Evolutionary conservation across 2,888 invertebrate genomes (phyloP).

Genomic region (Anorthoa munda): DNA sequence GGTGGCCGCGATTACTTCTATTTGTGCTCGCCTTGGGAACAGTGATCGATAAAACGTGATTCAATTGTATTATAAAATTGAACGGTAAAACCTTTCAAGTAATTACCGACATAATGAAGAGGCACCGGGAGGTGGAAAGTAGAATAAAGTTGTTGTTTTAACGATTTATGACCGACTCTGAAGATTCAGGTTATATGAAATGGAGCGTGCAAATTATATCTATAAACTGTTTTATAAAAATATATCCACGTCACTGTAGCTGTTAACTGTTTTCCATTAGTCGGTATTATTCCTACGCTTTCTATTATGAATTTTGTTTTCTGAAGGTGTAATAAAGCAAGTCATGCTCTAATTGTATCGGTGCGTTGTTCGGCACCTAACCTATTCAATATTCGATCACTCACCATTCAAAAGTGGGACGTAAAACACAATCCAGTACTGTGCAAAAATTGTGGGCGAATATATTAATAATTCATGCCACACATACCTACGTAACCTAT

Average conservation of each 20-base stretch:
- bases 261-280: conserved; percentile 34
- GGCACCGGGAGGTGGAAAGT: conserved; percentile 1
- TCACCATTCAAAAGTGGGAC: conserved; percentile 17
- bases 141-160: conserved; percentile 25
- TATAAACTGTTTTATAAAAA: conserved; percentile 3
- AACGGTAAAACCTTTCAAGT: conserved; percentile 37
- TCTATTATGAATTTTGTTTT: conserved; percentile 36
- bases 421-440: conserved; percentile 21
- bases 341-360: conserved; percentile 50
- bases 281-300: conserved; percentile 28
- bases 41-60: conserved; percentile 29
- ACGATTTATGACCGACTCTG: conserved; percentile 16
- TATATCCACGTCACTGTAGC: conserved; percentile 6
- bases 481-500: too few species aligned
- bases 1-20: conserved; percentile 44
- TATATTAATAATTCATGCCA: too few species aligned
- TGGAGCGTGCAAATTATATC: conserved; percentile 6
- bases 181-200: conserved; percentile 12
- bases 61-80: conserved; percentile 39
- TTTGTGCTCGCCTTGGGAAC: conserved; percentile 34
- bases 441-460: too few species aligned
- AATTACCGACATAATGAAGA: conserved; percentile 30
- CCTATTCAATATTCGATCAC: conserved; percentile 43
- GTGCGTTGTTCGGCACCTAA: conserved; percentile 28
- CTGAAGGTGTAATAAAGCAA: conserved; percentile 37